Percentiles rank a stretch among this genome's conserved stretches.
Conservation (phyloP, 1,140 invertebrate species). For the Ceratina calcarata region DNA sequence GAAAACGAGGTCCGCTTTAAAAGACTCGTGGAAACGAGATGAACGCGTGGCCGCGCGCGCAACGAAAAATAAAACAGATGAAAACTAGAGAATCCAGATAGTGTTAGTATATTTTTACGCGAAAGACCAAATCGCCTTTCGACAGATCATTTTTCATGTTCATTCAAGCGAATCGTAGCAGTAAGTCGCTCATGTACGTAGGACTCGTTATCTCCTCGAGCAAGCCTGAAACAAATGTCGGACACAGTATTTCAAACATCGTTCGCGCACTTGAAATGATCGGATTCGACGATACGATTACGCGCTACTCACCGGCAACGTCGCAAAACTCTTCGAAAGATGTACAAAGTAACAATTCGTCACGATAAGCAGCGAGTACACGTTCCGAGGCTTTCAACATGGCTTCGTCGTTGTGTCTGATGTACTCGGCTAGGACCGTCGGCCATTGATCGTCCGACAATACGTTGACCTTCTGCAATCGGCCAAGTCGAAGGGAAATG, state of each 20-base stretch:
- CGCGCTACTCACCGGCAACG: slow-evolving; percentile 85
- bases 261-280: background rate
- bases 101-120: slow-evolving; percentile 38
- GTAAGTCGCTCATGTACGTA: slow-evolving; percentile 81
- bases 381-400: slow-evolving; percentile 93
- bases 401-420: slow-evolving; percentile 95
- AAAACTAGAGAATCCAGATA: slow-evolving; percentile 5
- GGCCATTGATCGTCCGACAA: slow-evolving; percentile 92
- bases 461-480: slow-evolving; percentile 85
- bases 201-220: slow-evolving; percentile 83
- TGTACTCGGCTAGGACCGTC: slow-evolving; percentile 93
- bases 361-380: slow-evolving; percentile 90
- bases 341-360: slow-evolving; percentile 93
- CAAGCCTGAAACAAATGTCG: slow-evolving; percentile 81
- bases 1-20: too few relatives aligned
- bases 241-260: background rate
- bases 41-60: too few relatives aligned
- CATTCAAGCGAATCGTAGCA: slow-evolving; percentile 74
- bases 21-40: too few relatives aligned
- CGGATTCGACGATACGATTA: too few relatives aligned
- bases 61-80: slow-evolving; percentile 20
- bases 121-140: slow-evolving; percentile 44
- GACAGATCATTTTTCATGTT: slow-evolving; percentile 49
- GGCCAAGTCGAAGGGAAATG: background rate
- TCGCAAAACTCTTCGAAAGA: slow-evolving; percentile 95